These are phyloP conservation scores for Ageneiosus marmoratus DNA, from an alignment of 2,113 vertebrate species.

Conservation along the genomic window DNA sequence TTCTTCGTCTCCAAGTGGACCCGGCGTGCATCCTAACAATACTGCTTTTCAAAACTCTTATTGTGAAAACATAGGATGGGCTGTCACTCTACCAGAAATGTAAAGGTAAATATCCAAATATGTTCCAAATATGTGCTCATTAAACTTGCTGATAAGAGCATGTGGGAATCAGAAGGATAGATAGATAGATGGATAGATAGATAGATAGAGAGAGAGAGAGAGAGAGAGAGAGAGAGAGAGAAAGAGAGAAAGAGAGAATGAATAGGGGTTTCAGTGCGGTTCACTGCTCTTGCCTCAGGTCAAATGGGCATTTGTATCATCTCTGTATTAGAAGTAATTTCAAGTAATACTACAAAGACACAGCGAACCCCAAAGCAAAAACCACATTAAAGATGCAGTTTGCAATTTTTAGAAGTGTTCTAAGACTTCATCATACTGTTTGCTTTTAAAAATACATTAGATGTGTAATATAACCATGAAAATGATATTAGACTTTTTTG, in stretches of 20 bases:
- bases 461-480: neutral
- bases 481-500: neutral
- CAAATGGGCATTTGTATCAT: constrained; percentile 37
- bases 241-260: neutral
- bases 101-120: neutral
- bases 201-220: neutral
- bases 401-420: neutral
- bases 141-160: neutral
- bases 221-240: neutral
- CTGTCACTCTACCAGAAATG: neutral
- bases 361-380: neutral
- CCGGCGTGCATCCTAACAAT: constrained; percentile 27
- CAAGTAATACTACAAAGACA: neutral
- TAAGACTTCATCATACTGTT: neutral
- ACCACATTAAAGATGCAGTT: neutral
- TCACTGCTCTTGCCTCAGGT: constrained; percentile 41
- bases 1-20: constrained; percentile 49
- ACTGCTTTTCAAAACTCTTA: neutral
- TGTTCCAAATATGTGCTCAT: constrained; percentile 7
- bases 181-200: neutral
- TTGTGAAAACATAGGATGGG: constrained; percentile 24
- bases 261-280: constrained; percentile 15
- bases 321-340: constrained; percentile 35
- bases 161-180: neutral
- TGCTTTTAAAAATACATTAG: neutral